A percentile compares a stretch with the other conserved stretches of the same genome.
Conservation (phyloP, 2,113 vertebrate species). For the Romanogobio albipinnatus region DNA sequence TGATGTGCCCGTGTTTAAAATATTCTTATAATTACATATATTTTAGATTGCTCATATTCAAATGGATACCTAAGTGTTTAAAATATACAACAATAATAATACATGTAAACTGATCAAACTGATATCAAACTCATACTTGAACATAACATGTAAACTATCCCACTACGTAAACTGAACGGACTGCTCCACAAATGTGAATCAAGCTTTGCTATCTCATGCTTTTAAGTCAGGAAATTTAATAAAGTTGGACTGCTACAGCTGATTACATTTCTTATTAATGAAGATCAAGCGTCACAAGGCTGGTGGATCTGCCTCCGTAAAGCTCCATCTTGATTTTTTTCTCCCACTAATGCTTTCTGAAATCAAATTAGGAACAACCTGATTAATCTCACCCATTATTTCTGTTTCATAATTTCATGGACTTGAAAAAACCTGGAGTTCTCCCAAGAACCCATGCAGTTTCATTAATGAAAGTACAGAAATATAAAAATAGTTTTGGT, state of each 20-base stretch:
- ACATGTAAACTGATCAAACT: neutral
- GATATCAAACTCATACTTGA: neutral
- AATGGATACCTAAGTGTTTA: neutral
- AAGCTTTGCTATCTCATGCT: conserved; percentile 10
- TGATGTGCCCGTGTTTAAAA: no score
- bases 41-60: neutral
- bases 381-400: conserved; percentile 39
- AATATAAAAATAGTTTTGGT: conserved; percentile 12
- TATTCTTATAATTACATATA: no score
- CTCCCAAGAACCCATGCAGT: conserved; percentile 11
- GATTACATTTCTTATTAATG: conserved; percentile 40
- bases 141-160: neutral
- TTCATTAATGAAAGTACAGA: conserved; percentile 19
- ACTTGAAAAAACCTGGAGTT: neutral
- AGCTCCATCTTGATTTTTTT: conserved; percentile 29
- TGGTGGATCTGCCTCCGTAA: neutral
- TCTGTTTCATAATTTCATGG: conserved; percentile 36
- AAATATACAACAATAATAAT: neutral
- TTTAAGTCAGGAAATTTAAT: conserved; percentile 43
- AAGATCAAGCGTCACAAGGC: conserved; percentile 27
- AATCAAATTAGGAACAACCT: conserved; percentile 41
- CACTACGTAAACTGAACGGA: neutral
- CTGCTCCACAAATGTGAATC: conserved; percentile 5
- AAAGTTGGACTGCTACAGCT: conserved; percentile 26
- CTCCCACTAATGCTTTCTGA: conserved; percentile 38